Evolutionary conservation across 2,113 vertebrate genomes (phyloP), one percentile per base, ranked within the genome.

Genomic region (Blennius ocellaris): DNA sequence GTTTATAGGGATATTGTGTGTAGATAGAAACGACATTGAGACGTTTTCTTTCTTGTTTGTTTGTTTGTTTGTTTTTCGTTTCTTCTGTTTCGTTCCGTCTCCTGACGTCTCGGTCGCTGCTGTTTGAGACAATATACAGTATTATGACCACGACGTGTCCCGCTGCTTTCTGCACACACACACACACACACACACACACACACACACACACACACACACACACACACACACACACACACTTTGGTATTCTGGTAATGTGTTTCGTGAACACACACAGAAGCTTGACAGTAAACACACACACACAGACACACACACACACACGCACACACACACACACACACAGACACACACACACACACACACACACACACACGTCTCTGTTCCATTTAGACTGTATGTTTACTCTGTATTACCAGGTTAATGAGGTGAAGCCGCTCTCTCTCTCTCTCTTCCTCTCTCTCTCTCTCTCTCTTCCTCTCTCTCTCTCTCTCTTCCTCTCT

Each of bases 81-180:
- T 64, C 60, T 17, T 47, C 65, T 48, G 6, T 43, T 78, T 73
- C 52, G 61, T 61, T 64, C 55, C 4, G 21, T 30, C 4, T 84
- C 71, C 80, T 83, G 80, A 82, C 80, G 82, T 88, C 82, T 87
- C 56, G 50, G 86, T 90, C 90, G 89, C 89, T 92, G 90, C 90
- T 87, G 84, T 91, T 90, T 92, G 88, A 92, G 78, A 90, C 76
- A 92, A 91, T 91, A 92, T 89, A 92, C 89, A 91, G 87, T 88
- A 90, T 90, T 89, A 91, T 89, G 87, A 87, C 58, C 64, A 87
- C 50, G 0, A 9, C 60, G 77, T 81, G 39, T 68, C 10, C 6
- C 82, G 44, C 21, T 89, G 49, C 62, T 55, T 68, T 30, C 21
- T 30, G 4, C 14, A 49, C 68, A 57, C 15, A 55, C 41, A 43